These are phyloP conservation scores for Scaptomyza cyrtandrae DNA, from an alignment of 2,888 invertebrate species.

Conservation along the genomic window DNA sequence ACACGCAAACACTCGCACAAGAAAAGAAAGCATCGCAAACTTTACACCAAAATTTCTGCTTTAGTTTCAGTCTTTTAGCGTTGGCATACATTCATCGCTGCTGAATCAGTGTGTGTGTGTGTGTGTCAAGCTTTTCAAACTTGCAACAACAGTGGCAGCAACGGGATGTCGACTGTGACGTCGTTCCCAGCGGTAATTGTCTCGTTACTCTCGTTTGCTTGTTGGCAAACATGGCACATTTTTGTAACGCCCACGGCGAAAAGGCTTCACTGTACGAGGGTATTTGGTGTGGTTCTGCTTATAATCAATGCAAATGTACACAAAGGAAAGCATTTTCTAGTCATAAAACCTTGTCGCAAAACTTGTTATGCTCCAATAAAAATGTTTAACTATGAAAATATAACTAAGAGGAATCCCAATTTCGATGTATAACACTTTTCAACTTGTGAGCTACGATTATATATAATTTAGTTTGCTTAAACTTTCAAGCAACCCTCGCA, in stretches of 20 bases:
- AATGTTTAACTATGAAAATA: too few relatives aligned
- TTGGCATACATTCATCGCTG: slow-evolving; percentile 70
- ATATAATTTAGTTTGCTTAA: neutral
- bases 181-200: slow-evolving; percentile 76
- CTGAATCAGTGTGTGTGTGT: slow-evolving; percentile 24
- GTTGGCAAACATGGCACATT: slow-evolving; percentile 72
- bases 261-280: slow-evolving; percentile 44
- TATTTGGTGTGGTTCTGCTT: neutral
- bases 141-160: slow-evolving; percentile 56
- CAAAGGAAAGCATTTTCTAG: neutral
- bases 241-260: slow-evolving; percentile 44
- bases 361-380: too few relatives aligned
- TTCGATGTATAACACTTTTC: neutral
- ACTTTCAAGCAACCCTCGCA: slow-evolving; percentile 22
- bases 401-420: neutral
- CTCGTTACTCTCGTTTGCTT: slow-evolving; percentile 75
- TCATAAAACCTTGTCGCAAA: too few relatives aligned
- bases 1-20: slow-evolving; percentile 12
- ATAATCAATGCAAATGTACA: neutral
- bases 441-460: neutral
- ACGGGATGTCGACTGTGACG: slow-evolving; percentile 33
- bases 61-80: slow-evolving; percentile 61
- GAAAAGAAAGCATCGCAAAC: slow-evolving; percentile 43
- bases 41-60: slow-evolving; percentile 66
- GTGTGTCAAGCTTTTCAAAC: slow-evolving; percentile 64